phyloP scores from a whole-genome alignment of 2,888 invertebrate genomes.

The Ormyrus nitidulus region DNA sequence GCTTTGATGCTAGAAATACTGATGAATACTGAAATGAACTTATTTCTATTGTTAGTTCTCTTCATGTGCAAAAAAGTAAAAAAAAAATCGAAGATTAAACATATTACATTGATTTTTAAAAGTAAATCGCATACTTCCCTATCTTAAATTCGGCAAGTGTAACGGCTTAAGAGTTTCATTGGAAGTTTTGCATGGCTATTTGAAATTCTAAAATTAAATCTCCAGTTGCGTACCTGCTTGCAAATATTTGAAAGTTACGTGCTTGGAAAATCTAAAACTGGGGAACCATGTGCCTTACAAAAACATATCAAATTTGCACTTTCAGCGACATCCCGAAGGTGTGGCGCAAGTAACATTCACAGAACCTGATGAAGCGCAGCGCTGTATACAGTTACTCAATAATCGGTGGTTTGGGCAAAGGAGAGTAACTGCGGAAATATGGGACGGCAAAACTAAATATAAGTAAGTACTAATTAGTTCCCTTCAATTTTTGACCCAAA shows the following conservation, averaged over 20 bases:
- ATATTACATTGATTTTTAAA: no score
- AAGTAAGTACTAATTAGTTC: constrained; percentile 72
- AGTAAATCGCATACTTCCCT: no score
- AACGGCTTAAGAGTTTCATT: background rate
- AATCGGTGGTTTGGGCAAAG: constrained; percentile 93
- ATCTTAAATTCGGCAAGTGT: no score
- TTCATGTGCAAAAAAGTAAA: no score
- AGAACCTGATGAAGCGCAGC: constrained; percentile 93
- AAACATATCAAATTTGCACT: constrained; percentile 51
- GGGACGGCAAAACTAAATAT: constrained; percentile 97
- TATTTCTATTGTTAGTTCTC: no score
- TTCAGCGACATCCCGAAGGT: constrained; percentile 92
- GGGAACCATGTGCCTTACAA: constrained; percentile 12
- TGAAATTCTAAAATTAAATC: constrained; percentile 37
- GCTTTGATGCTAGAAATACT: background rate
- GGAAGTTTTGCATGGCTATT: background rate
- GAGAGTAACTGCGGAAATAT: constrained; percentile 89
- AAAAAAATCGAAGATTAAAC: no score
- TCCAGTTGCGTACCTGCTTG: constrained; percentile 11
- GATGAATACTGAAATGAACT: no score
- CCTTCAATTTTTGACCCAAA: no score
- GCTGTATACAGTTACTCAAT: constrained; percentile 90
- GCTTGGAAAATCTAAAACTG: constrained; percentile 42
- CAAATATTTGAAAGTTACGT: constrained; percentile 30
- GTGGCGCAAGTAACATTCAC: constrained; percentile 94